Evolutionary conservation across 2,797 vertebrate species (phyloP).

Genomic region (Chaenodraco wilsoni): DNA sequence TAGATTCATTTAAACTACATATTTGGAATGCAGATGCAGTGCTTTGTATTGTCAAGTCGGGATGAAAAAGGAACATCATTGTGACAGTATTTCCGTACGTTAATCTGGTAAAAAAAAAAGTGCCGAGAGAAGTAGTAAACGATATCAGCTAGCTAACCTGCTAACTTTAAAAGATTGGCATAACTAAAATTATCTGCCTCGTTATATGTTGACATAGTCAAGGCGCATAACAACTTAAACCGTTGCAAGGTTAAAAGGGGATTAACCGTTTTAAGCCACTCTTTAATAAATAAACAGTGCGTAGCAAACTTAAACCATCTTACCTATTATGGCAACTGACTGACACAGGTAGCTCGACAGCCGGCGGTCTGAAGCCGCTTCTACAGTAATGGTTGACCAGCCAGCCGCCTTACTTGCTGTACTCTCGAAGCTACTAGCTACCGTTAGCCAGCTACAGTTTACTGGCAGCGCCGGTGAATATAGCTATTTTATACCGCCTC

Average conservation of each 20-base stretch:
- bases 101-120: slow-evolving; percentile 17
- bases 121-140: slow-evolving; percentile 26
- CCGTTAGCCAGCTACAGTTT: slow-evolving; percentile 71
- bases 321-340: slow-evolving; percentile 75
- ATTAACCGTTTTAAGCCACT: neutral
- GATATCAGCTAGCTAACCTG: slow-evolving; percentile 48
- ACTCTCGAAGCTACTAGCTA: slow-evolving; percentile 60
- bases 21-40: neutral
- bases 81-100: neutral
- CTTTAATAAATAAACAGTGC: neutral
- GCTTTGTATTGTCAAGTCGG: neutral
- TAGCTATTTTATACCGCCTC: slow-evolving; percentile 53
- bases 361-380: slow-evolving; percentile 64
- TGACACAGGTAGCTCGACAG: slow-evolving; percentile 56
- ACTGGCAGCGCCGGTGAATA: slow-evolving; percentile 77
- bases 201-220: slow-evolving; percentile 42
- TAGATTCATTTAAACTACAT: neutral
- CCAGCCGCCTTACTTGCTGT: slow-evolving; percentile 59
- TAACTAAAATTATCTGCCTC: slow-evolving; percentile 34
- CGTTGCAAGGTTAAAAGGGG: neutral
- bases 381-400: slow-evolving; percentile 70
- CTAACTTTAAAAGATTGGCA: slow-evolving; percentile 68
- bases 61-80: neutral
- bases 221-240: slow-evolving; percentile 5
- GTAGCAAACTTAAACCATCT: slow-evolving; percentile 32